These are phyloP conservation scores for Scolanthus callimorphus DNA, from an alignment of 92 coral and sea anemone genomes.

Conservation along the genomic window DNA sequence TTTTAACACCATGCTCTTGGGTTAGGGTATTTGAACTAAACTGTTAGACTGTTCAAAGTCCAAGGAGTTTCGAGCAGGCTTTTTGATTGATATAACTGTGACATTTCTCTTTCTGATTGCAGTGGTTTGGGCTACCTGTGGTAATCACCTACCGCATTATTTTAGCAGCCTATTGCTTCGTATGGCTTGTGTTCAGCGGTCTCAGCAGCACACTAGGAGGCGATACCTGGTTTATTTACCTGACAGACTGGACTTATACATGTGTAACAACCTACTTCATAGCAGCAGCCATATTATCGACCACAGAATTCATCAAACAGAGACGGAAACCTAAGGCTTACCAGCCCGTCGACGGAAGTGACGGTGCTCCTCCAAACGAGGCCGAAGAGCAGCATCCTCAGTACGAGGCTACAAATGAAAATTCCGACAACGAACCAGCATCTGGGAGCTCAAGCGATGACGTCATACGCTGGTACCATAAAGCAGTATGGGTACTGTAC, in stretches of 20 bases:
- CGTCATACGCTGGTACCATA: slow-evolving; percentile 61
- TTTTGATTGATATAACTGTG: too few species aligned
- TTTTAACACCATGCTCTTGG: too few species aligned
- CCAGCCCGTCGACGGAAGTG: not conserved
- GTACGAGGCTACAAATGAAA: not conserved
- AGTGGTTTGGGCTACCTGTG: slow-evolving; percentile 53
- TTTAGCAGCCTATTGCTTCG: slow-evolving; percentile 49
- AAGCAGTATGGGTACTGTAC: slow-evolving; percentile 62
- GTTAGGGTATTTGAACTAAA: too few species aligned
- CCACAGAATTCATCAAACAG: slow-evolving; percentile 1
- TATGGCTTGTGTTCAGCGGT: slow-evolving; percentile 64
- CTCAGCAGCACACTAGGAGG: slow-evolving; percentile 22
- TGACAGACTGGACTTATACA: slow-evolving; percentile 70
- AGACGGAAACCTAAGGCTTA: not conserved
- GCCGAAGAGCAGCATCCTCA: too few species aligned
- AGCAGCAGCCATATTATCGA: slow-evolving; percentile 13
- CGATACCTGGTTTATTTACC: slow-evolving; percentile 67
- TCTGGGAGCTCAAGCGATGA: slow-evolving; percentile 3
- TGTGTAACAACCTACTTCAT: slow-evolving; percentile 46
- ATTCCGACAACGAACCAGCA: not conserved
- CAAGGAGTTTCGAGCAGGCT: too few species aligned
- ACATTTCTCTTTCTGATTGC: not conserved
- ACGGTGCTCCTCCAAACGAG: not conserved
- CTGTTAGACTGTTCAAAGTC: not conserved
- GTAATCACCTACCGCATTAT: slow-evolving; percentile 39